These are phyloP conservation scores for Myxocyprinus asiaticus DNA, from an alignment of 2,113 vertebrate species.

Conservation along the genomic window DNA sequence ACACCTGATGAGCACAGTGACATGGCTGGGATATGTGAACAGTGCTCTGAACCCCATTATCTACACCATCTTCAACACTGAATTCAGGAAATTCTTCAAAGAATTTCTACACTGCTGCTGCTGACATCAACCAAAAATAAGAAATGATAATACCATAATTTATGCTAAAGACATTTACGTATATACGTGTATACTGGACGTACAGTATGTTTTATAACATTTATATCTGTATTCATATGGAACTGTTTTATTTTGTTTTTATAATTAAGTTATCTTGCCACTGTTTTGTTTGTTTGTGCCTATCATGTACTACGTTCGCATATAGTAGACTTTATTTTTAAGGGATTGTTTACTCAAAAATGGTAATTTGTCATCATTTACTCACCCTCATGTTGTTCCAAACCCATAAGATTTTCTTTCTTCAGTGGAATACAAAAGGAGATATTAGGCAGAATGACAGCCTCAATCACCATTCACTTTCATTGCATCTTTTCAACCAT, in stretches of 20 bases:
- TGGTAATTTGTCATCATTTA: too few species aligned
- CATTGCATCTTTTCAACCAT: too few species aligned
- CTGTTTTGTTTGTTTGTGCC: slow-evolving; percentile 54
- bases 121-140: slow-evolving; percentile 42
- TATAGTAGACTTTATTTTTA: slow-evolving; percentile 61
- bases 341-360: too few species aligned
- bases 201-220: background rate
- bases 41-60: slow-evolving; percentile 93
- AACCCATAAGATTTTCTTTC: too few species aligned
- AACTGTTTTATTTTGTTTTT: slow-evolving; percentile 24
- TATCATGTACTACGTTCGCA: slow-evolving; percentile 54
- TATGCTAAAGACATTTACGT: slow-evolving; percentile 22
- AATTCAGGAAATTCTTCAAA: slow-evolving; percentile 90
- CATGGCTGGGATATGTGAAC: slow-evolving; percentile 96
- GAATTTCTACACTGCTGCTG: slow-evolving; percentile 79
- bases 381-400: too few species aligned
- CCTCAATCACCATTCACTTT: too few species aligned
- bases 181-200: background rate
- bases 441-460: too few species aligned
- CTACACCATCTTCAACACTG: slow-evolving; percentile 90
- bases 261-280: slow-evolving; percentile 30
- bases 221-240: slow-evolving; percentile 7
- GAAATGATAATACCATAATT: slow-evolving; percentile 21
- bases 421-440: too few species aligned
- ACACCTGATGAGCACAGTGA: slow-evolving; percentile 87